Evolutionary conservation across 2,113 vertebrate genomes (phyloP).

Genomic region (Atrichornis clamosus): DNA sequence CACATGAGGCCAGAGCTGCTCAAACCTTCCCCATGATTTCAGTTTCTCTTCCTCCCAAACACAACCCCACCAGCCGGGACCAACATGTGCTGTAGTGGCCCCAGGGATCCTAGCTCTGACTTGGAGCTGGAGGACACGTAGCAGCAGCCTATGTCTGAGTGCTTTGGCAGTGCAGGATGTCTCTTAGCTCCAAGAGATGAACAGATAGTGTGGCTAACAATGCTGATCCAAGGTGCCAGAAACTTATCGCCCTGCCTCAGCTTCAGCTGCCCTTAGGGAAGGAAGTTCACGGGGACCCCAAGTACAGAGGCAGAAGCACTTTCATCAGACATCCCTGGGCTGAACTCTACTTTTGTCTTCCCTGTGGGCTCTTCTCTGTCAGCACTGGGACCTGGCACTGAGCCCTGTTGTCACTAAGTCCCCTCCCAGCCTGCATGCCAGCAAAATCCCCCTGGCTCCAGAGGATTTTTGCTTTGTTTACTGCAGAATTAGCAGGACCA

Average conservation of each 20-base stretch:
- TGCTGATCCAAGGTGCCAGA: constrained; percentile 15
- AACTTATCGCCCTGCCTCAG: neutral
- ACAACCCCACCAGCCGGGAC: neutral
- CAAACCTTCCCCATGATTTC: neutral
- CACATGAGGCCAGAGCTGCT: neutral
- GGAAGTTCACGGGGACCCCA: neutral
- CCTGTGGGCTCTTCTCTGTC: neutral
- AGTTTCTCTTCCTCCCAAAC: neutral
- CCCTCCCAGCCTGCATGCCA: neutral
- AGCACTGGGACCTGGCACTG: neutral
- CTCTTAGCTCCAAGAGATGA: neutral
- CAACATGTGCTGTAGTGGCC: neutral
- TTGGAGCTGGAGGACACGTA: neutral
- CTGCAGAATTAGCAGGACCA: neutral
- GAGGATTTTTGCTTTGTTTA: neutral
- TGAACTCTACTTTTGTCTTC: neutral
- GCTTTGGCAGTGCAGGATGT: neutral
- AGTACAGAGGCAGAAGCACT: neutral
- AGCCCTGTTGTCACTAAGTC: neutral
- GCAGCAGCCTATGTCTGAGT: neutral
- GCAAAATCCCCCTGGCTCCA: neutral
- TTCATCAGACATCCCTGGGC: neutral
- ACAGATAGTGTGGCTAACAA: constrained; percentile 18
- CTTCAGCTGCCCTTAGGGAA: neutral
- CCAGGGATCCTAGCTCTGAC: neutral